Percentiles rank a stretch among this genome's conserved stretches.
These are phyloP conservation scores for Papilio aristodemus DNA, from an alignment of 1,140 invertebrate species.

Conservation along the genomic window DNA sequence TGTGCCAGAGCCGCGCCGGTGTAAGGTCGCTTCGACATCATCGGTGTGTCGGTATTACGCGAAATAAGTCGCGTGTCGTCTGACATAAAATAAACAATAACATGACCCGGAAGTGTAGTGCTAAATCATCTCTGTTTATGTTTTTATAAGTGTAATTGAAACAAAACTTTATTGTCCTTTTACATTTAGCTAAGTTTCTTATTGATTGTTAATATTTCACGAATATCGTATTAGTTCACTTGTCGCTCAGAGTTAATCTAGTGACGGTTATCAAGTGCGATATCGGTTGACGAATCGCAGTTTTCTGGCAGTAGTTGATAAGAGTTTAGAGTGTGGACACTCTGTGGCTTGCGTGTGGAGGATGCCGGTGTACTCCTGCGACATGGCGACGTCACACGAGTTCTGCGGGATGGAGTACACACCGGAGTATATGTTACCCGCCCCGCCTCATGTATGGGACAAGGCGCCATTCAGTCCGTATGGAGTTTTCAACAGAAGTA, in stretches of 20 bases:
- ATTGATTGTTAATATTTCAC: background rate
- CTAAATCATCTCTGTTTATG: conserved; percentile 11
- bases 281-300: conserved; percentile 39
- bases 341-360: conserved; percentile 45
- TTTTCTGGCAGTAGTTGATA: conserved; percentile 46
- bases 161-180: too few species aligned
- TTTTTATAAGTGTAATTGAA: conserved; percentile 20
- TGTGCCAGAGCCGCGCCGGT: conserved; percentile 41
- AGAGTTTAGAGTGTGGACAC: conserved; percentile 46
- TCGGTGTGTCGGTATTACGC: background rate
- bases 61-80: background rate
- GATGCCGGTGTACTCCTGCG: conserved; percentile 66
- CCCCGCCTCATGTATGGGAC: conserved; percentile 54
- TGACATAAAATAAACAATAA: conserved; percentile 49
- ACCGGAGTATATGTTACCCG: conserved; percentile 53
- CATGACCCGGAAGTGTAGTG: conserved; percentile 46
- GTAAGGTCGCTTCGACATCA: conserved; percentile 47
- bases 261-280: conserved; percentile 38
- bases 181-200: background rate
- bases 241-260: conserved; percentile 46
- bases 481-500: conserved; percentile 47
- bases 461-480: conserved; percentile 50
- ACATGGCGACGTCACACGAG: conserved; percentile 60
- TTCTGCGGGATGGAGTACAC: conserved; percentile 55
- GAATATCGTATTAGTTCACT: conserved; percentile 49